These are phyloP conservation scores for Strix uralensis DNA, from an alignment of 2,113 vertebrate species.

Conservation along the genomic window DNA sequence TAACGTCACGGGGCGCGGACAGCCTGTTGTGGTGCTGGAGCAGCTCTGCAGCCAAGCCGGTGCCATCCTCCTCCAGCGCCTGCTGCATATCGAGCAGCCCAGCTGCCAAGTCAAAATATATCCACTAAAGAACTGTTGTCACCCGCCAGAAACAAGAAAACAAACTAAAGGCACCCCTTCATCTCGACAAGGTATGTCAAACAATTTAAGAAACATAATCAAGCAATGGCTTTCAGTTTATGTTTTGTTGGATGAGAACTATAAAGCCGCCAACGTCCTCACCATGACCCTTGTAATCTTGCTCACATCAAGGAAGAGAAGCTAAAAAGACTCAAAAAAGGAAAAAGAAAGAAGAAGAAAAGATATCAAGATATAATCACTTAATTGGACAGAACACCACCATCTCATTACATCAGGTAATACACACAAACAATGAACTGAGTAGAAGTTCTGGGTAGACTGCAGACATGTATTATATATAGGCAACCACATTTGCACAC, in stretches of 20 bases:
- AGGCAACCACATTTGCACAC: neutral
- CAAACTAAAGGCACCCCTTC: neutral
- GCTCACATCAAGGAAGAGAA: neutral
- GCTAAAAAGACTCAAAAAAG: neutral
- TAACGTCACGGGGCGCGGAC: neutral
- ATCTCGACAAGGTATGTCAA: neutral
- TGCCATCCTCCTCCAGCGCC: neutral
- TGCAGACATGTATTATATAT: neutral
- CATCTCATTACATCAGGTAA: neutral
- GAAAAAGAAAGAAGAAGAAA: no score
- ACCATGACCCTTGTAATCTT: neutral
- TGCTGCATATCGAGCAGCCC: neutral
- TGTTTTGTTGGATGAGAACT: neutral
- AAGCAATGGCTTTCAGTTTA: neutral
- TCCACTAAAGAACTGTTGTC: neutral
- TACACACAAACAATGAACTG: neutral
- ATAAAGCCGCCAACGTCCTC: neutral
- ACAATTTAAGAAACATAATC: neutral
- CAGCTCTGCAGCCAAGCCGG: neutral
- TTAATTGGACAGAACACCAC: neutral
- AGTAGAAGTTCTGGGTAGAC: neutral
- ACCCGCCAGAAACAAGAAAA: neutral
- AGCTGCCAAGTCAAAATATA: neutral
- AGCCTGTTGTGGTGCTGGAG: neutral
- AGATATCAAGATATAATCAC: neutral